Evolutionary conservation across 2,797 vertebrate species (phyloP).

Genomic region (Halcyon smyrnensis): DNA sequence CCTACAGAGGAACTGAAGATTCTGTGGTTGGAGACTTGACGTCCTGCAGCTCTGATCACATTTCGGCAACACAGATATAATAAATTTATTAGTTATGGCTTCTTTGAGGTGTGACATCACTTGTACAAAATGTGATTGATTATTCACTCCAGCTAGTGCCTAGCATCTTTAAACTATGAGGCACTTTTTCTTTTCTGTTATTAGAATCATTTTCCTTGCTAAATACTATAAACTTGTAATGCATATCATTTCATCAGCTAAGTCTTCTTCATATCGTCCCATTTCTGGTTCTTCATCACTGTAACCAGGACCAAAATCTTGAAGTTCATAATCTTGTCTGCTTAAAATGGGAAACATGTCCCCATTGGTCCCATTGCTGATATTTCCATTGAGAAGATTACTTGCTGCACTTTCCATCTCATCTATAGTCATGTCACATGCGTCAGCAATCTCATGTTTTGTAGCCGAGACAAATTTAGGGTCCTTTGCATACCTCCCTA

Average conservation of each 20-base stretch:
- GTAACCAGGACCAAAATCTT: constrained; percentile 92
- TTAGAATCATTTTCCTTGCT: constrained; percentile 74
- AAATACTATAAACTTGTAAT: constrained; percentile 97
- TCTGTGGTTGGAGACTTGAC: constrained; percentile 10
- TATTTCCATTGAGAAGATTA: constrained; percentile 90
- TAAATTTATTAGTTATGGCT: constrained; percentile 77
- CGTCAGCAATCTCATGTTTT: constrained; percentile 97
- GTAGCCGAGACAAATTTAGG: constrained; percentile 97
- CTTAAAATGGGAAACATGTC: constrained; percentile 86
- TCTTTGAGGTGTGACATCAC: constrained; percentile 75
- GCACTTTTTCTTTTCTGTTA: constrained; percentile 94
- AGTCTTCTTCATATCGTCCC: constrained; percentile 93
- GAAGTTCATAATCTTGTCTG: constrained; percentile 90
- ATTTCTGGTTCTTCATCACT: constrained; percentile 94
- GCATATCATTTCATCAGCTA: constrained; percentile 99
- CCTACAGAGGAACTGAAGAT: constrained; percentile 7
- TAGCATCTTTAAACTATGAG: constrained; percentile 87
- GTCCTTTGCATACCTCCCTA: constrained; percentile 95
- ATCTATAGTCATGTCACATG: constrained; percentile 98
- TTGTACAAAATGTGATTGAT: constrained; percentile 65
- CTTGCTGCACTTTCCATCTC: constrained; percentile 99
- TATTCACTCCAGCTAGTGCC: constrained; percentile 84
- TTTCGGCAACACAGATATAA: constrained; percentile 53
- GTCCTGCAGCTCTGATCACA: constrained; percentile 10
- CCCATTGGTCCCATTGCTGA: constrained; percentile 84